Evolutionary conservation across 2,113 vertebrate species (phyloP).

Genomic region (Antechinus stuartii): DNA sequence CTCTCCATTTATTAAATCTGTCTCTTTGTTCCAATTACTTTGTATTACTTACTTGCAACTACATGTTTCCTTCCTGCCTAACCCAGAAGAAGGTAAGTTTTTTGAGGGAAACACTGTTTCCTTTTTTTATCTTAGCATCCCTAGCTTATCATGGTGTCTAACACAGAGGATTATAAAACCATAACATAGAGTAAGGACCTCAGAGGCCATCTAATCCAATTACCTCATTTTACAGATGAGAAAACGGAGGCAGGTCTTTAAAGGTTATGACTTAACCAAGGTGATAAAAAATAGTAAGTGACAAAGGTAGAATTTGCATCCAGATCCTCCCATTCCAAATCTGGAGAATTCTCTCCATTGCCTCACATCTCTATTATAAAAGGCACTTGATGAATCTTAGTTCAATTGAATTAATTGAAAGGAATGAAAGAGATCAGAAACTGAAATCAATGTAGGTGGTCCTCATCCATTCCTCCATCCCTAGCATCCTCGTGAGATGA

Average conservation of each 20-base stretch:
- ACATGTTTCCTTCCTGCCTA: background rate
- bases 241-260: background rate
- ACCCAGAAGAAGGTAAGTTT: background rate
- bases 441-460: background rate
- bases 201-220: background rate
- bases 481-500: background rate
- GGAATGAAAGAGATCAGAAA: background rate
- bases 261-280: background rate
- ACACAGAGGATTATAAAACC: background rate
- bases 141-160: background rate
- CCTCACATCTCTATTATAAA: background rate
- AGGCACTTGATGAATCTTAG: background rate
- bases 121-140: background rate
- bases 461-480: background rate
- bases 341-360: background rate
- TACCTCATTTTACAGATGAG: background rate
- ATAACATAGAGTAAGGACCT: background rate
- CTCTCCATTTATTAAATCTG: background rate
- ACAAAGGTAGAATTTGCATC: background rate
- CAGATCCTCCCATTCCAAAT: background rate
- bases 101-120: background rate
- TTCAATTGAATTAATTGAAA: background rate
- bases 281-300: background rate
- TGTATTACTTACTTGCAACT: background rate
- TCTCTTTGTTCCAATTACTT: background rate